Base-by-base conservation (phyloP, 2,888 invertebrate species). In the Metellina segmentata region DNA sequence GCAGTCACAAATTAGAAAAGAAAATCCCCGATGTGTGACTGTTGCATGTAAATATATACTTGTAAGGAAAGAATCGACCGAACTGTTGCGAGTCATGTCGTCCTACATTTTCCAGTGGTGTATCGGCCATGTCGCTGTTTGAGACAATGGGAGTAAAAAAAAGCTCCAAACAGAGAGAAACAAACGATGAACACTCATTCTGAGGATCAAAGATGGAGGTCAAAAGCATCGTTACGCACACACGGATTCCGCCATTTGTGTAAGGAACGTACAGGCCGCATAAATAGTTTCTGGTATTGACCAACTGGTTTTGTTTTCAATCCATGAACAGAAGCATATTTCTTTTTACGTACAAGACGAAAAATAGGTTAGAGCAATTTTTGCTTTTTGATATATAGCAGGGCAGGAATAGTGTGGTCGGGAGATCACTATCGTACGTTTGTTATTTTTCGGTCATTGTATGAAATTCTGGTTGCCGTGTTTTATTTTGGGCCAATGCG, bases 31-130 rank as follows among this genome's bases (percentile, higher is more conserved):
- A 16, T 61, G 61, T 61, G 61, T 9, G 61, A 16, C 16, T 16
- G 61, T 16, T 61, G 61, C 61, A 61, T 61, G 16, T 11, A 16
- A 61, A 61, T 61, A 11, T 8, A 16, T 61, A 61, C 16, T 61
- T 9, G 11, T 16, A 16, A 16, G 61, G 61, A 71, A 71, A 71
- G 13, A n/a, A 48, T 16, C 19, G 7, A 6, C 6, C 13, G 48
- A 34, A 51, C 71, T 16, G 83, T 51, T 53, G 48, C 75, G 85
- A 85, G 8, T 75, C 53, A 72, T 61, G 75, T 51, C 61, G 85
- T 61, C 85, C 85, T 75, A 85, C 61, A 75, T 85, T 85, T 48
- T 75, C 16, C 53, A 85, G 61, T 74, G 74, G 53, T 53, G 75
- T 61, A 74, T 75, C 34, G 20, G 71, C n/a, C 20, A 13, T 61